Evolutionary conservation across 2,797 vertebrate species (phyloP).

Genomic region (Dendrocincla tyrannina): DNA sequence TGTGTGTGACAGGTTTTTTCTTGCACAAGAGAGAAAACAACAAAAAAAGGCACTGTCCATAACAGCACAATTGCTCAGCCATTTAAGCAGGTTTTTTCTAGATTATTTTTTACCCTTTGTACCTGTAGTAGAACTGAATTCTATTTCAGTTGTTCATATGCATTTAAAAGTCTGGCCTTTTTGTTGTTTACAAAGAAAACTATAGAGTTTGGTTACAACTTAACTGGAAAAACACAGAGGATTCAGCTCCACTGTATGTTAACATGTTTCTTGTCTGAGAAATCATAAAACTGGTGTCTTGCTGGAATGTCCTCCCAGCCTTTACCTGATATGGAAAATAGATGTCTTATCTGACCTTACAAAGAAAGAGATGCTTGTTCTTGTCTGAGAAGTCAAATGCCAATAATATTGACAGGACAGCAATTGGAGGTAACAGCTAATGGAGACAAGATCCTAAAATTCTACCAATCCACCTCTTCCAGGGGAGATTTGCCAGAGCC

Average conservation of each 20-base stretch:
- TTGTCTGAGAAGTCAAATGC: background rate
- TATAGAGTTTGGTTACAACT: background rate
- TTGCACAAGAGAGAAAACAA: background rate
- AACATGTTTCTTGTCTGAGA: background rate
- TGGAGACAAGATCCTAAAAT: background rate
- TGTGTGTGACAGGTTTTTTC: background rate
- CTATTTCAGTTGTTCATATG: background rate
- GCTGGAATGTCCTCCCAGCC: background rate
- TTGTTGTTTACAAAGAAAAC: background rate
- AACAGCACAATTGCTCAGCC: background rate
- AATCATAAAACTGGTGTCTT: background rate
- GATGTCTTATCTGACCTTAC: background rate
- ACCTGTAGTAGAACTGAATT: background rate
- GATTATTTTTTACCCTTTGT: background rate
- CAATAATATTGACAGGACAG: background rate
- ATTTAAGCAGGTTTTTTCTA: background rate
- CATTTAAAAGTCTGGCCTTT: background rate
- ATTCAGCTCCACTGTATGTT: background rate
- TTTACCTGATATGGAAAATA: background rate
- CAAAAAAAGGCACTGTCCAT: background rate
- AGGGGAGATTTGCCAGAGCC: background rate
- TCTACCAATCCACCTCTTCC: background rate
- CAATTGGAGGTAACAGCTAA: background rate
- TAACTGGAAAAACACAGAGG: background rate
- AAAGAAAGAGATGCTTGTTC: background rate